Evolutionary conservation across 2,113 vertebrate species (phyloP).

Genomic region (Sclerurus mexicanus): DNA sequence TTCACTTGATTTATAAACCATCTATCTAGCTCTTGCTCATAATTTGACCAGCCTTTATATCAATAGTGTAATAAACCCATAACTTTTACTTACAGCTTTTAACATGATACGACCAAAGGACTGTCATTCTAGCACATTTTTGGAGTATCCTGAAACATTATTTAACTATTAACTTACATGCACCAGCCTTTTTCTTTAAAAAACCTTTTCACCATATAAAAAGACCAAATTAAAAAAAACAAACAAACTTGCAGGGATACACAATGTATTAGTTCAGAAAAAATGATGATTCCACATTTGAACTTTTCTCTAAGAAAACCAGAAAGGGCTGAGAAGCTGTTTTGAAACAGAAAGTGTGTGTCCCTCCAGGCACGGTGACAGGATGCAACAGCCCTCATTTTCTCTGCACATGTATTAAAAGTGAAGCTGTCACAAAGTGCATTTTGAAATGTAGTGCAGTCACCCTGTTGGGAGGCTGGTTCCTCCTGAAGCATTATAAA

Average conservation of each 20-base stretch:
- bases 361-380: background rate
- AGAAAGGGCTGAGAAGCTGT: background rate
- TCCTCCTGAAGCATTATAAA: background rate
- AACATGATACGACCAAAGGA: background rate
- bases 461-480: background rate
- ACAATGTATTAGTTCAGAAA: background rate
- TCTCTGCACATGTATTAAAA: background rate
- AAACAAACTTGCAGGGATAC: background rate
- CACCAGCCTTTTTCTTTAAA: background rate
- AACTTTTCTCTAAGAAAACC: background rate
- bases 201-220: background rate
- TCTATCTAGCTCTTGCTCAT: background rate
- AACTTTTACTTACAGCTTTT: background rate
- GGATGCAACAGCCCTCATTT: background rate
- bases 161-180: background rate
- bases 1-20: background rate
- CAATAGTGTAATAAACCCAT: background rate
- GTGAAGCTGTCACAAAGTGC: background rate
- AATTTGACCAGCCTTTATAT: background rate
- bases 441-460: background rate
- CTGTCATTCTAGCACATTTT: background rate
- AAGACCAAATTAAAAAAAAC: background rate
- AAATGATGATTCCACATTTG: background rate
- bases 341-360: background rate
- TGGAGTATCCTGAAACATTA: background rate